Conservation (phyloP, 2,888 invertebrate species). For the Phalera bucephala region DNA sequence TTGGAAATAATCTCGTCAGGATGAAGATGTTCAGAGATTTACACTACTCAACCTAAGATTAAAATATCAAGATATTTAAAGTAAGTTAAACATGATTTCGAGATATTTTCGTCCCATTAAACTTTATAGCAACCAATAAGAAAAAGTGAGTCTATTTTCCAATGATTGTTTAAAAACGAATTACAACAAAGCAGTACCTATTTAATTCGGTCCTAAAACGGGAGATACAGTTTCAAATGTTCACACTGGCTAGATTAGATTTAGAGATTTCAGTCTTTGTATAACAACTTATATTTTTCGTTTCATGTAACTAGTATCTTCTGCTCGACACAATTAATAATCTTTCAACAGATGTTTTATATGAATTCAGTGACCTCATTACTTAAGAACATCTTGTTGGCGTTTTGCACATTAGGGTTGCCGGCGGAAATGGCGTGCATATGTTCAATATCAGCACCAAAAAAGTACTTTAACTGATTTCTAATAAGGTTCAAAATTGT, state of each 20-base stretch:
- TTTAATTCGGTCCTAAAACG: no score
- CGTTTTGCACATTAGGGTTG: constrained; percentile 21
- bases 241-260: no score
- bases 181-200: no score
- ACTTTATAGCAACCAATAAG: no score
- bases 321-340: constrained; percentile 1
- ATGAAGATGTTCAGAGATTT: not conserved
- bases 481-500: constrained; percentile 5
- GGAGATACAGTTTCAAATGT: no score
- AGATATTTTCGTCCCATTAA: no score
- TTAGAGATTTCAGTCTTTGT: no score
- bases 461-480: constrained; percentile 9
- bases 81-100: no score
- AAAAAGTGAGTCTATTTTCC: no score
- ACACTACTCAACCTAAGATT: not conserved
- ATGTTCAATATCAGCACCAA: constrained; percentile 14
- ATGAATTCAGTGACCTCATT: constrained; percentile 31
- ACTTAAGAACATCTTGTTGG: constrained; percentile 23
- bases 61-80: no score
- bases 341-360: constrained; percentile 21
- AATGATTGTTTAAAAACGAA: no score
- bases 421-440: constrained; percentile 29
- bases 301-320: not conserved
- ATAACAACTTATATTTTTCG: not conserved
- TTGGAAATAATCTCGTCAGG: not conserved